Evolutionary conservation across 1,140 invertebrate genomes (phyloP).

Genomic region (Megalopta genalis): DNA sequence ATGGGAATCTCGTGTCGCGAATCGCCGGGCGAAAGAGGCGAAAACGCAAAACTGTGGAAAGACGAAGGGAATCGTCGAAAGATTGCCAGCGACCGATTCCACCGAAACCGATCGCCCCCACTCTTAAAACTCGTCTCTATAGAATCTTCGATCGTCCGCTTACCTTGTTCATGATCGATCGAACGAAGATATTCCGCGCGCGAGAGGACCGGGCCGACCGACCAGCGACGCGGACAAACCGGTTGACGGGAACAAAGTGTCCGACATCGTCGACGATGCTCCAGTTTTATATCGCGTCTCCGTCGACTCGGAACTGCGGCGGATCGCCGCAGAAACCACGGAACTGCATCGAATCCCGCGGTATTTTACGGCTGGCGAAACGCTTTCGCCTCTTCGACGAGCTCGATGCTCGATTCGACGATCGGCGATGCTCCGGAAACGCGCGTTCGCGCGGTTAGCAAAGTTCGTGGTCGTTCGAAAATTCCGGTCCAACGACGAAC

Average conservation of each 20-base stretch:
- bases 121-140: no score
- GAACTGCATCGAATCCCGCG: slow-evolving; percentile 9
- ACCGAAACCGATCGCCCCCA: no score
- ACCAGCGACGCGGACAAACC: no score
- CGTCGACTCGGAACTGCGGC: not conserved
- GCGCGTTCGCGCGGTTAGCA: slow-evolving; percentile 11
- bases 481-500: not conserved
- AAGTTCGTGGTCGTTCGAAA: slow-evolving; percentile 50
- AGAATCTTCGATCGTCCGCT: not conserved
- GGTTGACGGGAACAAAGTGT: not conserved
- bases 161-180: slow-evolving; percentile 8
- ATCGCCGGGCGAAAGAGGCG: no score
- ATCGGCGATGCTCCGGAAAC: slow-evolving; percentile 16
- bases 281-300: slow-evolving; percentile 49
- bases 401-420: slow-evolving; percentile 38
- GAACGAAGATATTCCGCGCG: not conserved
- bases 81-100: no score
- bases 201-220: no score
- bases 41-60: no score
- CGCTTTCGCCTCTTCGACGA: slow-evolving; percentile 47
- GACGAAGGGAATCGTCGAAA: no score
- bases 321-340: slow-evolving; percentile 2
- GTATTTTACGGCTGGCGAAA: slow-evolving; percentile 44
- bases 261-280: slow-evolving; percentile 27
- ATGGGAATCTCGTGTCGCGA: no score